Conservation (phyloP, 1,140 invertebrate genomes). For the Aphelinus atriplicis region DNA sequence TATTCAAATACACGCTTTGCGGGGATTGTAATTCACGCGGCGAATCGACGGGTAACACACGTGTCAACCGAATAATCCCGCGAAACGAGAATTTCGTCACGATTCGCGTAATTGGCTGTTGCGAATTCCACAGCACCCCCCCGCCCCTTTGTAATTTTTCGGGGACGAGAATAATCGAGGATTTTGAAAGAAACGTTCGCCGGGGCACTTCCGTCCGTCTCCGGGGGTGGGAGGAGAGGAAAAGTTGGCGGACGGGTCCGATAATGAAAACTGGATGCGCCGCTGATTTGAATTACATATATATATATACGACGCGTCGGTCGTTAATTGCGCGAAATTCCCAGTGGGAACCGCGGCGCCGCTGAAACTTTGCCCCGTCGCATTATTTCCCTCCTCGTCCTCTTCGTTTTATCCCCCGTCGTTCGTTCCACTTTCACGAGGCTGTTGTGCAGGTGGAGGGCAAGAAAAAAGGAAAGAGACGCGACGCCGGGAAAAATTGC, state of each 20-base stretch:
- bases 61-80: too few species aligned
- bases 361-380: not conserved
- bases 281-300: not conserved
- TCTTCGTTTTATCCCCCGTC: not conserved
- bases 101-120: too few species aligned
- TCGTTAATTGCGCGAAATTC: slow-evolving; percentile 10
- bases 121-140: not conserved
- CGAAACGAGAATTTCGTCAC: too few species aligned
- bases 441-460: not conserved
- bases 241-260: not conserved
- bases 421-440: not conserved
- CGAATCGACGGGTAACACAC: too few species aligned
- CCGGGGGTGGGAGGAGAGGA: not conserved
- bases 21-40: too few species aligned
- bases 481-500: not conserved
- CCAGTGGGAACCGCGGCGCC: not conserved
- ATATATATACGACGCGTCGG: not conserved
- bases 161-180: not conserved
- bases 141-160: not conserved
- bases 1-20: too few species aligned
- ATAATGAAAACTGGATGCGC: slow-evolving; percentile 11
- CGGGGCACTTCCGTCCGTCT: slow-evolving; percentile 4
- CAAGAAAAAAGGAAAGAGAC: not conserved
- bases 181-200: slow-evolving; percentile 19
- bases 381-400: not conserved